Percentiles rank a stretch among this genome's conserved stretches.
These are phyloP conservation scores for Lampris megalopsis DNA, from an alignment of 2,113 vertebrate genomes.

Conservation along the genomic window DNA sequence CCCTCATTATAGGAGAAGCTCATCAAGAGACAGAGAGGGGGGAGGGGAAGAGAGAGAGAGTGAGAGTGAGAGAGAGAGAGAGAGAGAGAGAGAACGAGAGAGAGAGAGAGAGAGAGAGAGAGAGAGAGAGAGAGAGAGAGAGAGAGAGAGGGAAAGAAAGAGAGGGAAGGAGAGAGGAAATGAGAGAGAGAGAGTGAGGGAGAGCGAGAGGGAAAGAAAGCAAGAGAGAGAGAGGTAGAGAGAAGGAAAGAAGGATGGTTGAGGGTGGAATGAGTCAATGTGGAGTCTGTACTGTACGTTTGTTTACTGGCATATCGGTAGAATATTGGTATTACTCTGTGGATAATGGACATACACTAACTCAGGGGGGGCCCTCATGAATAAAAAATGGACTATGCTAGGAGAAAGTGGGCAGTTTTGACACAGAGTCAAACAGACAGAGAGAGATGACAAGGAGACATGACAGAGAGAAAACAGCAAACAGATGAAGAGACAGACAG, in stretches of 20 bases:
- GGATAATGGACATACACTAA: slow-evolving; percentile 8
- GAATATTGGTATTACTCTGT: slow-evolving; percentile 7
- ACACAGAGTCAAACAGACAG: not conserved
- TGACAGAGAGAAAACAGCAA: too few species aligned
- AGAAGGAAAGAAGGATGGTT: not conserved
- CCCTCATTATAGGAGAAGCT: slow-evolving; percentile 7
- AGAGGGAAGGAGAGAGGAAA: not conserved
- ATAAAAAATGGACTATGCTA: not conserved
- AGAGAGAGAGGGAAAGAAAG: not conserved
- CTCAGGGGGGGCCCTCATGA: not conserved
- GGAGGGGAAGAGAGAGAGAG: slow-evolving; percentile 14
- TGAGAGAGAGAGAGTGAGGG: slow-evolving; percentile 2
- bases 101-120: too few species aligned
- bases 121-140: not conserved
- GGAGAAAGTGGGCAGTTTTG: not conserved
- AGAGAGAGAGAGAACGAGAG: slow-evolving; percentile 7
- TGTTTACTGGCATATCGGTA: slow-evolving; percentile 15
- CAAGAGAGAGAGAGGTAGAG: not conserved
- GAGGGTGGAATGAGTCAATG: slow-evolving; percentile 54
- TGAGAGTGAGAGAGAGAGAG: slow-evolving; percentile 9
- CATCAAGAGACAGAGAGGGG: not conserved
- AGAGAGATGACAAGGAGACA: not conserved
- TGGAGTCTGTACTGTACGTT: slow-evolving; percentile 20
- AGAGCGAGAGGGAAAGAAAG: slow-evolving; percentile 5
- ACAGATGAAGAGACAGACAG: too few species aligned